Evolutionary conservation across 2,888 invertebrate species (phyloP).

Genomic region (Microplitis manilae): DNA sequence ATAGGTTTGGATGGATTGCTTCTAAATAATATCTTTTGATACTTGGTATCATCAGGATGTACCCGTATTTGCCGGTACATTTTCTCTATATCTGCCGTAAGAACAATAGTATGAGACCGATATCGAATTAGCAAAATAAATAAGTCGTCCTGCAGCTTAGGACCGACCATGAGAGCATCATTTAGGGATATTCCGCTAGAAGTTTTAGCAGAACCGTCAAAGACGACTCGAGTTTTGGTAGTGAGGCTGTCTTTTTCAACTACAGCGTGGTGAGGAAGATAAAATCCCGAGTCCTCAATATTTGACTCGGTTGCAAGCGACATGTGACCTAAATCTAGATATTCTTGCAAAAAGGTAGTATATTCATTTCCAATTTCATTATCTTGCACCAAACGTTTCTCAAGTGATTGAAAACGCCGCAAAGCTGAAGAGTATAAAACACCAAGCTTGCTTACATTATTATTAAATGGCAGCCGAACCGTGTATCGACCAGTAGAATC

Average conservation of each 20-base stretch:
- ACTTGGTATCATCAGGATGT: conserved; percentile 40
- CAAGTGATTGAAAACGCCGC: conserved; percentile 27
- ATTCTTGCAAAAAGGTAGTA: too few species aligned
- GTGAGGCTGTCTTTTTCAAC: too few species aligned
- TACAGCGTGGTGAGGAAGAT: too few species aligned
- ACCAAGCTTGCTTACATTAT: not conserved
- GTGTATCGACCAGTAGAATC: conserved; percentile 26
- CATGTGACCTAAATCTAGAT: too few species aligned
- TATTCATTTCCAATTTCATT: too few species aligned
- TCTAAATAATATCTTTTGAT: conserved; percentile 50
- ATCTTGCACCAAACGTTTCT: too few species aligned
- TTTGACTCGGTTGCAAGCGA: not conserved
- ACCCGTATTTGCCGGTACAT: conserved; percentile 54
- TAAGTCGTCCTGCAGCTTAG: conserved; percentile 53
- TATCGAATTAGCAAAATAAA: conserved; percentile 49
- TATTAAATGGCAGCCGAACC: conserved; percentile 41
- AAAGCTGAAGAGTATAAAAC: conserved; percentile 25
- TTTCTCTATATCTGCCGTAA: conserved; percentile 53
- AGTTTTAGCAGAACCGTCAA: too few species aligned
- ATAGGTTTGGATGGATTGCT: not conserved
- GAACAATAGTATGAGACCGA: conserved; percentile 46
- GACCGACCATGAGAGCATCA: conserved; percentile 49
- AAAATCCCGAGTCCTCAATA: too few species aligned
- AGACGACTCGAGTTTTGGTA: too few species aligned
- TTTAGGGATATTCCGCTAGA: conserved; percentile 42